Conservation (phyloP, 2,113 vertebrate species). For the Ceratotherium simum region DNA sequence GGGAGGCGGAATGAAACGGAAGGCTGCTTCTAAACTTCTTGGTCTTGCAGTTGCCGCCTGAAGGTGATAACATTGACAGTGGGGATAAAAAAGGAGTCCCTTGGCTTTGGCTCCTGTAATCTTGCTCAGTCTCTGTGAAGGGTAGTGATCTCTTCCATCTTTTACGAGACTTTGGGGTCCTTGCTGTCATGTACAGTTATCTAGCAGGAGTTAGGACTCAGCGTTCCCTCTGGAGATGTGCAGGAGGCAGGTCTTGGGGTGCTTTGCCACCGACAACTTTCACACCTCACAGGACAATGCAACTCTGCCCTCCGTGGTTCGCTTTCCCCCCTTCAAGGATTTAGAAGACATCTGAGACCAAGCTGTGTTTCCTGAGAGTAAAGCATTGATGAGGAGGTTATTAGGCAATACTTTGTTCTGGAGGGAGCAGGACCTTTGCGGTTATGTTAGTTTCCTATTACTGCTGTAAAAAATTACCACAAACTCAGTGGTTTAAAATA, state of each 20-base stretch:
- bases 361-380: background rate
- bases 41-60: background rate
- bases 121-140: background rate
- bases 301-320: background rate
- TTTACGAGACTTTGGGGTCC: background rate
- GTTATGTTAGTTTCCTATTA: background rate
- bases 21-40: background rate
- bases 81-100: background rate
- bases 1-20: background rate
- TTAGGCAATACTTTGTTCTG: background rate
- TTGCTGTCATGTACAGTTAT: background rate
- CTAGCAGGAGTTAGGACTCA: background rate
- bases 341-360: background rate
- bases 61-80: background rate
- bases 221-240: background rate
- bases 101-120: conserved; percentile 4
- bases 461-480: conserved; percentile 9
- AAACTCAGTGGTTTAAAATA: background rate
- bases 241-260: background rate
- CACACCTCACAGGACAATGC: background rate
- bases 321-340: background rate
- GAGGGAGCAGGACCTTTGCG: background rate
- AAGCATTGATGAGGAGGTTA: background rate
- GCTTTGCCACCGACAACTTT: background rate
- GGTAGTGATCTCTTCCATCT: background rate